Conservation (phyloP, 2,888 invertebrate species). For the Chrysolina haemoptera region DNA sequence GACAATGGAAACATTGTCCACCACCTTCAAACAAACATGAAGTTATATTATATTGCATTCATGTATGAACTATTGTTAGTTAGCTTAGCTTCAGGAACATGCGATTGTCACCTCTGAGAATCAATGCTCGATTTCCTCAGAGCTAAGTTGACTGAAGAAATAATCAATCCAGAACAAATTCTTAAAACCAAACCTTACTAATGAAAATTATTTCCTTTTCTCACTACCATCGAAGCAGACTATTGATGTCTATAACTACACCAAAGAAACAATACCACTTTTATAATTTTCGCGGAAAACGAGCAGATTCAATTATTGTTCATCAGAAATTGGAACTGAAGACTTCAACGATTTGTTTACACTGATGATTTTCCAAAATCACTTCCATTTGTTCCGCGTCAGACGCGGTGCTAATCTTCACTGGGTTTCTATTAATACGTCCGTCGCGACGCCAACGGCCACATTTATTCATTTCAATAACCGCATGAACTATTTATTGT, state of each 20-base stretch:
- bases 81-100: too few species aligned
- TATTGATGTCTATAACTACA: not conserved
- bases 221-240: not conserved
- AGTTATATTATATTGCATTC: too few species aligned
- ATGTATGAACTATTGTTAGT: too few species aligned
- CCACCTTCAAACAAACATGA: too few species aligned
- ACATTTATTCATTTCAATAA: not conserved
- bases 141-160: not conserved
- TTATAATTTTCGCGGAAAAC: not conserved
- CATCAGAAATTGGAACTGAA: not conserved
- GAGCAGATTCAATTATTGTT: not conserved
- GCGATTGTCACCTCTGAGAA: too few species aligned
- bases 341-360: not conserved
- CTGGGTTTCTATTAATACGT: conserved; percentile 2
- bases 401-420: not conserved
- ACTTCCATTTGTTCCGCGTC: not conserved
- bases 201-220: not conserved
- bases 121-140: too few species aligned
- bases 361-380: not conserved
- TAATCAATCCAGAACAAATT: not conserved
- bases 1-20: too few species aligned
- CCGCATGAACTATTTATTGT: not conserved
- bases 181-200: not conserved
- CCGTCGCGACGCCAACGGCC: not conserved
- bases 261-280: not conserved